A percentile compares a stretch with the other conserved stretches of the same genome.
Evolutionary conservation across 2,113 vertebrate genomes (phyloP).

Genomic region (Bubo scandiacus): DNA sequence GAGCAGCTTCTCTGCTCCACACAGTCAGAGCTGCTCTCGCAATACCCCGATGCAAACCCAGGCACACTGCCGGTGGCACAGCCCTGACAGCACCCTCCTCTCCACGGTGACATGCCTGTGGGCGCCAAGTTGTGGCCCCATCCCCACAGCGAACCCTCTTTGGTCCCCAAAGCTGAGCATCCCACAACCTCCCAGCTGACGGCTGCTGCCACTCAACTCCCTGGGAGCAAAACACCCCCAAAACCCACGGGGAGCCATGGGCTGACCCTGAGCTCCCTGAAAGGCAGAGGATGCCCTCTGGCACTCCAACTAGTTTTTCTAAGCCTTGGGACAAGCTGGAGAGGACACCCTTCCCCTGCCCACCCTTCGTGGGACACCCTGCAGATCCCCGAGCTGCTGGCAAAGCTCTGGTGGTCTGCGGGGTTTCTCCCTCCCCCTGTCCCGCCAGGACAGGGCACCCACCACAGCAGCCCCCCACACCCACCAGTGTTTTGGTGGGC

Average conservation of each 20-base stretch:
- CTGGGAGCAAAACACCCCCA: not conserved
- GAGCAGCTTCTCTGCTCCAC: not conserved
- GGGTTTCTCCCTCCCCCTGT: not conserved
- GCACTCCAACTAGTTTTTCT: not conserved
- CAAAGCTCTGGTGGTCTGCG: not conserved
- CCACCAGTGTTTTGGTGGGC: not conserved
- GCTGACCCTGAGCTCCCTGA: not conserved
- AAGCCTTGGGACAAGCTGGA: not conserved
- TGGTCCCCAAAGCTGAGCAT: not conserved
- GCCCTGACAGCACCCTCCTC: not conserved
- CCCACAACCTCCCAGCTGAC: not conserved
- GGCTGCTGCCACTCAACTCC: not conserved
- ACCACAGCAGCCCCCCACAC: not conserved
- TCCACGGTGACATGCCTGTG: fast-evolving
- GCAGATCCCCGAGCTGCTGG: fast-evolving
- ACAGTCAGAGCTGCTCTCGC: not conserved
- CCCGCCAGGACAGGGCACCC: fast-evolving
- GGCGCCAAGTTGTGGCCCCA: not conserved
- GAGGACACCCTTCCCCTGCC: not conserved
- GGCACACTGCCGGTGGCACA: fast-evolving
- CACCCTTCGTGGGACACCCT: not conserved
- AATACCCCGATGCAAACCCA: not conserved
- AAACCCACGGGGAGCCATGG: fast-evolving
- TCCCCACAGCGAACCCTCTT: not conserved
- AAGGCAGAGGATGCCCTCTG: not conserved